Base-by-base conservation (phyloP, 2,888 invertebrate genomes). In the Latrodectus hesperus region DNA sequence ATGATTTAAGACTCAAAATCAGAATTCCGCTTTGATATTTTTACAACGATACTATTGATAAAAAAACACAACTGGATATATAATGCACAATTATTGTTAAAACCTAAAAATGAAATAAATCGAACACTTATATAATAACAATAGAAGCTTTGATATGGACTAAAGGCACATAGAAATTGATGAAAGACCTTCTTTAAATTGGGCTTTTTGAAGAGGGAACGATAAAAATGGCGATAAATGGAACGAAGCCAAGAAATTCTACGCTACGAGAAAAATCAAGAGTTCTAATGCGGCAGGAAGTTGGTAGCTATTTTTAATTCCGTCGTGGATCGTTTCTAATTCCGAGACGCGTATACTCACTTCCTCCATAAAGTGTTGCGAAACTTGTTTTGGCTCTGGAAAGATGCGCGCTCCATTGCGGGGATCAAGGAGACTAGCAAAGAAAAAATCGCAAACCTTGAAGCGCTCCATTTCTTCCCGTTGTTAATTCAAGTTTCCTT, bases 281-380 rank as follows among this genome's bases (percentile, higher is more conserved):
- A 12, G 60, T 60, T 12, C 60, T 38, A 38, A 38, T 26, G 60
- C 38, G 71, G 53, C 77, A 67, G 79, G 79, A 84, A 79, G 73
- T 84, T 81, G 60, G n/a, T 60, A 60, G 60, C 86, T 87, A 87
- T 87, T 87, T 87, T 77, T 38, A 76, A 81, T 72, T 38, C 16
- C 73, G 53, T 65, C 64, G 71, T 49, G 75, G 73, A 76, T 76
- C 76, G 75, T 81, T 87, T 87, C 86, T 76, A 87, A 87, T 81
- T 81, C 81, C 77, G 86, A 87, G 38, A 86, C 75, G 68, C 80
- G 71, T 68, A 75, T 76, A 68, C 71, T 51, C 17, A 73, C 55
- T 83, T 76, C 76, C 72, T 72, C 55, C 70, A 71, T 38, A 72
- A 73, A 77, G 72, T 67, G 74, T 78, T 74, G 53, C 75, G 73